Conservation (phyloP, 2,113 vertebrate species). For the Catagonus wagneri region DNA sequence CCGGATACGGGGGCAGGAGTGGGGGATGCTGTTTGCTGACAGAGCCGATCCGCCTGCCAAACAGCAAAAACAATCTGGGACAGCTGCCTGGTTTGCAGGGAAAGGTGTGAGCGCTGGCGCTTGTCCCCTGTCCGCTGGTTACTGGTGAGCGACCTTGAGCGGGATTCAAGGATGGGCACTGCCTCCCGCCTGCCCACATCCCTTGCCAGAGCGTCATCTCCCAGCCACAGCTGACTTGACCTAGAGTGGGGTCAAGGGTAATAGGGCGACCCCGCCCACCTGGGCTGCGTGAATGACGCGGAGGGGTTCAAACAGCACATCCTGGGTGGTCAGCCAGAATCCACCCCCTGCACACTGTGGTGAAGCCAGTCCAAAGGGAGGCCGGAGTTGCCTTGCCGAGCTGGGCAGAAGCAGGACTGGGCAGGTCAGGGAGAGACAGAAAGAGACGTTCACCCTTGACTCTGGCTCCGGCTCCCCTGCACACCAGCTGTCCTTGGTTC, state of each 20-base stretch:
- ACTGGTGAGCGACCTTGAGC: not conserved
- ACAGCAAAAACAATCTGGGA: not conserved
- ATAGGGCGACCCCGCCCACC: no score
- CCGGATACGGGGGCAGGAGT: not conserved
- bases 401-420: accelerated
- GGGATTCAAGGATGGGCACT: not conserved
- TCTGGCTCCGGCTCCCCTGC: not conserved
- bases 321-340: not conserved
- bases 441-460: not conserved
- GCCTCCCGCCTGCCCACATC: not conserved
- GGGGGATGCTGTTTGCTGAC: not conserved
- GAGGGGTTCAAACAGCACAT: not conserved
- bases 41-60: not conserved
- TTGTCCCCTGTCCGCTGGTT: not conserved
- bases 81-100: not conserved
- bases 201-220: not conserved
- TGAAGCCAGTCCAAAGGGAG: not conserved
- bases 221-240: not conserved
- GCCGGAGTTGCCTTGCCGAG: not conserved
- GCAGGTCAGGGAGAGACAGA: no score
- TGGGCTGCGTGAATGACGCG: accelerated
- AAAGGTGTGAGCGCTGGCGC: not conserved
- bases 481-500: not conserved
- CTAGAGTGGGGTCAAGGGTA: not conserved
- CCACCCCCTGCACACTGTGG: accelerated